Evolutionary conservation across 2,888 invertebrate species (phyloP).

Genomic region (Lepidocyrtoides sp.): DNA sequence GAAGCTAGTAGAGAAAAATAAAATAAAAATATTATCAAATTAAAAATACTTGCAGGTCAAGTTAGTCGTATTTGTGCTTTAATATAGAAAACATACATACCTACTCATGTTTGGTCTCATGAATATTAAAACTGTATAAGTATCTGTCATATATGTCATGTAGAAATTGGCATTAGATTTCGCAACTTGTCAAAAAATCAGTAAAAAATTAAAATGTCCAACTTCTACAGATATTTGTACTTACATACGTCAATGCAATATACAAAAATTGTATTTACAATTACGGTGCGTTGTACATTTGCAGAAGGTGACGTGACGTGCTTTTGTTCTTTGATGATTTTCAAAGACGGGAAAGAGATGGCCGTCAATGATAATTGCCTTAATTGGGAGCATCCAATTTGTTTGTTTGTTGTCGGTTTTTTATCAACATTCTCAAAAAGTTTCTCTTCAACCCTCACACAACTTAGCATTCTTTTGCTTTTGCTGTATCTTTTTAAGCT

Average conservation of each 20-base stretch:
- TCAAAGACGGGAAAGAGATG: conserved; percentile 67
- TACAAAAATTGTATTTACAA: too few species aligned
- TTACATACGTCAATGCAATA: background rate
- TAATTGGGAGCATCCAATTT: conserved; percentile 70
- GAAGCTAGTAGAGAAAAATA: too few species aligned
- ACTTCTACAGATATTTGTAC: too few species aligned
- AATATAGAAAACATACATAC: too few species aligned
- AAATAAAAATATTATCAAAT: too few species aligned
- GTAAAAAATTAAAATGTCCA: background rate
- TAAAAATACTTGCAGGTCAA: background rate
- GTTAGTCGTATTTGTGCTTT: too few species aligned
- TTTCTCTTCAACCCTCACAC: too few species aligned
- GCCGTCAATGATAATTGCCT: conserved; percentile 73
- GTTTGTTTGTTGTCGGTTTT: conserved; percentile 59
- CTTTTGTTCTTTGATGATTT: background rate
- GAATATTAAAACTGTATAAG: too few species aligned
- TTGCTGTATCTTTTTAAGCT: background rate
- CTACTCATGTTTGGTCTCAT: too few species aligned
- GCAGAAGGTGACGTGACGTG: background rate
- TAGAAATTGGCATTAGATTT: conserved; percentile 22
- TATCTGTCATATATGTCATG: background rate
- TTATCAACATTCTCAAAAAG: background rate
- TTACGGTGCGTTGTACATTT: too few species aligned
- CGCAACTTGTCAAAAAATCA: conserved; percentile 37
- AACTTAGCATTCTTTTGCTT: background rate